These are phyloP conservation scores for Tenthredo notha DNA, from an alignment of 2,888 invertebrate genomes.

Conservation along the genomic window DNA sequence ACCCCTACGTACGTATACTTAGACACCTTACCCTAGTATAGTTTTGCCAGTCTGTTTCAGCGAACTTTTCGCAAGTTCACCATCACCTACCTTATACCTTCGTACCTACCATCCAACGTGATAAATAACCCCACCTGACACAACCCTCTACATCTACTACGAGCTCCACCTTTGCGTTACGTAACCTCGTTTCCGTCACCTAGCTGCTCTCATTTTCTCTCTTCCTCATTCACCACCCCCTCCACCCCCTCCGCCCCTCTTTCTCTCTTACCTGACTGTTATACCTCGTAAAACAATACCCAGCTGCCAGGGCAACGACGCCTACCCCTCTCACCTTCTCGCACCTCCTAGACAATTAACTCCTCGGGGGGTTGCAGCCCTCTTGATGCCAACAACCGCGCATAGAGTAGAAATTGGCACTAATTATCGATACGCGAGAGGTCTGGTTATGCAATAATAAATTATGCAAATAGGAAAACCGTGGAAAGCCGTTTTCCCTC, in stretches of 20 bases:
- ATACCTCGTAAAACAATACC: slow-evolving; percentile 56
- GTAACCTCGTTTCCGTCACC: slow-evolving; percentile 55
- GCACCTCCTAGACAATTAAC: slow-evolving; percentile 37
- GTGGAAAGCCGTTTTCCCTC: neutral
- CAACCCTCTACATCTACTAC: slow-evolving; percentile 58
- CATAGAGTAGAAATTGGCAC: neutral
- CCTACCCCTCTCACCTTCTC: neutral
- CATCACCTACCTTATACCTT: slow-evolving; percentile 14
- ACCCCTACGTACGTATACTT: too few relatives aligned
- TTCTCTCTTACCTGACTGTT: slow-evolving; percentile 16
- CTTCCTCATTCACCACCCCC: slow-evolving; percentile 33
- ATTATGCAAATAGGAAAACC: slow-evolving; percentile 9
- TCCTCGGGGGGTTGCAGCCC: neutral
- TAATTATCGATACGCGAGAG: slow-evolving; percentile 7
- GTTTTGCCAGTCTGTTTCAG: slow-evolving; percentile 17
- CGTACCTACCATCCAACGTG: slow-evolving; percentile 8
- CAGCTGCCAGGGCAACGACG: slow-evolving; percentile 20
- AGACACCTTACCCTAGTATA: neutral
- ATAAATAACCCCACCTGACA: slow-evolving; percentile 62
- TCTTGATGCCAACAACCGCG: neutral
- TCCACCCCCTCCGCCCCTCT: neutral
- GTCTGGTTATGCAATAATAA: slow-evolving; percentile 22
- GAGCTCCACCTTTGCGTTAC: slow-evolving; percentile 48
- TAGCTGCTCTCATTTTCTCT: slow-evolving; percentile 41
- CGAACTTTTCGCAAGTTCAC: slow-evolving; percentile 23